These are phyloP conservation scores for Ranitomeya imitator DNA, from an alignment of 2,113 vertebrate genomes.

Conservation along the genomic window DNA sequence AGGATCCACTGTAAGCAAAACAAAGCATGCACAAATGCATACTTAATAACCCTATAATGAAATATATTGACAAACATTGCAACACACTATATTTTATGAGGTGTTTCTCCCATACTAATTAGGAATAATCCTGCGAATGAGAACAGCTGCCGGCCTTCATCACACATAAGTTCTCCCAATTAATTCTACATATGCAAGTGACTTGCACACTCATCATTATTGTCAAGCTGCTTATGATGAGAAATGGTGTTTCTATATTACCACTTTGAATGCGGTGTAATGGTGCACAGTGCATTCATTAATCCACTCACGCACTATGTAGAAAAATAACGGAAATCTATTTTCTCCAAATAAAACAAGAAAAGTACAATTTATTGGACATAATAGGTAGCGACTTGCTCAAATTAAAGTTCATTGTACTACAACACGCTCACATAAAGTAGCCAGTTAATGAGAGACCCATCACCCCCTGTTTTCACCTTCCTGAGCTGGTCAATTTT, in stretches of 20 bases:
- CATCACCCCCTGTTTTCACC: neutral
- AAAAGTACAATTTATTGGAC: neutral
- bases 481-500: no score
- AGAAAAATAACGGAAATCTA: neutral
- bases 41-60: neutral
- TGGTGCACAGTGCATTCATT: neutral
- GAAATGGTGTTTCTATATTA: slow-evolving; percentile 19
- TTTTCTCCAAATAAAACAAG: neutral
- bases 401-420: neutral
- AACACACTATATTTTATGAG: neutral
- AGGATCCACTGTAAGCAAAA: no score
- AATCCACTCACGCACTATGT: neutral
- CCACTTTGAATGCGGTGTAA: slow-evolving; percentile 5
- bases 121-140: slow-evolving; percentile 5
- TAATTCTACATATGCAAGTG: neutral
- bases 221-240: slow-evolving; percentile 13
- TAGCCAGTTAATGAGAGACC: neutral
- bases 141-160: slow-evolving; percentile 7
- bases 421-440: neutral
- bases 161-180: slow-evolving; percentile 26
- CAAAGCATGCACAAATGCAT: neutral
- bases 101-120: neutral
- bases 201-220: slow-evolving; percentile 36
- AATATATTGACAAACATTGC: neutral
- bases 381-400: neutral